Conservation (phyloP, 2,888 invertebrate genomes). For the Stenolophus ochropezus region DNA sequence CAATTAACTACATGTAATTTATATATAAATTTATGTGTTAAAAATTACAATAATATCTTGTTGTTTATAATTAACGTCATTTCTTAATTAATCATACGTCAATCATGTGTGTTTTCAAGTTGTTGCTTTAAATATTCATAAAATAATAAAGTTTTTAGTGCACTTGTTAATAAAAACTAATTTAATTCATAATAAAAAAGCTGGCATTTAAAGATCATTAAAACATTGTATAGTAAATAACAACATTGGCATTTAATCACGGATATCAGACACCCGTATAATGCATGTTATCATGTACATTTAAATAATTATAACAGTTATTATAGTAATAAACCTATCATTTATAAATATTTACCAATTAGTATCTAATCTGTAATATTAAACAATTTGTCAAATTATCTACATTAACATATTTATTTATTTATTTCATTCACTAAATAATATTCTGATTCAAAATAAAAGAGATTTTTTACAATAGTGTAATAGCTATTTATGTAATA, state of each 20-base stretch:
- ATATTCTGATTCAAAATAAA: too few species aligned
- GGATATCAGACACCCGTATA: conserved; percentile 12
- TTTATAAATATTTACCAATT: neutral
- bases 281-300: conserved; percentile 14
- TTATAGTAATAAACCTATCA: neutral
- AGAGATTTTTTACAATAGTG: too few species aligned
- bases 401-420: neutral
- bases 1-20: conserved; percentile 9
- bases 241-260: conserved; percentile 30
- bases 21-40: neutral
- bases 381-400: conserved; percentile 2
- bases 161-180: neutral
- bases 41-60: conserved; percentile 13
- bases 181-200: neutral
- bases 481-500: too few species aligned
- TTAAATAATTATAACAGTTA: conserved; percentile 23
- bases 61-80: conserved; percentile 9
- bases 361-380: neutral
- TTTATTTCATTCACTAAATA: too few species aligned
- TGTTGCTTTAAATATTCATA: neutral
- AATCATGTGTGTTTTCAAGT: conserved; percentile 1
- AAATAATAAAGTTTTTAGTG: conserved; percentile 17
- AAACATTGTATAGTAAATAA: conserved; percentile 14
- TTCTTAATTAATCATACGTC: conserved; percentile 15
- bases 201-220: conserved; percentile 28